Conservation (phyloP, 2,113 vertebrate species). For the Rhabdornis inornatus region DNA sequence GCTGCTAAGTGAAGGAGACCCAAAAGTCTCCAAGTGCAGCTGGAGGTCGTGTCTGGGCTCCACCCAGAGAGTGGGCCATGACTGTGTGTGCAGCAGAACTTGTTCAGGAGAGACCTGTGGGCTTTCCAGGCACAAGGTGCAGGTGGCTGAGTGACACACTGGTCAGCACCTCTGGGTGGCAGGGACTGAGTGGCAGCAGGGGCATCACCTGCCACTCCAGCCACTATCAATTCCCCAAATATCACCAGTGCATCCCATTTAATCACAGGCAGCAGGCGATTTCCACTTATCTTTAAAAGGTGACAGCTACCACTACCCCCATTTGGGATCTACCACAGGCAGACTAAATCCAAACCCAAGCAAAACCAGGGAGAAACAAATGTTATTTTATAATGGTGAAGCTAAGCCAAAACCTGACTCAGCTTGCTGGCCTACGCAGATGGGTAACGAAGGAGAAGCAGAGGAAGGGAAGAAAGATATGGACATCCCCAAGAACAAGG, state of each 20-base stretch:
- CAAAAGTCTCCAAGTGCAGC: background rate
- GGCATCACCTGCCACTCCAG: background rate
- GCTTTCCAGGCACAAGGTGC: background rate
- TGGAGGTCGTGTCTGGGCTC: background rate
- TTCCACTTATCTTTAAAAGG: background rate
- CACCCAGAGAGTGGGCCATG: background rate
- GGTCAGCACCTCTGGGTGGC: background rate
- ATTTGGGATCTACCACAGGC: background rate
- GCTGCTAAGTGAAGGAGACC: background rate
- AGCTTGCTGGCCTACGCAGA: background rate
- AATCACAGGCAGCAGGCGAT: background rate
- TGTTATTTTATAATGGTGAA: background rate
- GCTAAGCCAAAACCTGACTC: background rate
- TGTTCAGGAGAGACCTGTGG: accelerated
- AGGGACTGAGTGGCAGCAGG: background rate
- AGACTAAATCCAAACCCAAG: background rate
- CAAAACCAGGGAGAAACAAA: background rate
- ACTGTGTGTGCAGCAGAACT: background rate
- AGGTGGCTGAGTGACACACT: background rate
- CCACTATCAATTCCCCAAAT: background rate
- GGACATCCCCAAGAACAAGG: background rate
- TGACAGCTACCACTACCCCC: background rate
- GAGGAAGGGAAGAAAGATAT: background rate
- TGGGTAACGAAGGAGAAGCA: background rate
- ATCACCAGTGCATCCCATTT: background rate